Conservation (phyloP, 2,888 invertebrate genomes). For the Prenolepis imparis region DNA sequence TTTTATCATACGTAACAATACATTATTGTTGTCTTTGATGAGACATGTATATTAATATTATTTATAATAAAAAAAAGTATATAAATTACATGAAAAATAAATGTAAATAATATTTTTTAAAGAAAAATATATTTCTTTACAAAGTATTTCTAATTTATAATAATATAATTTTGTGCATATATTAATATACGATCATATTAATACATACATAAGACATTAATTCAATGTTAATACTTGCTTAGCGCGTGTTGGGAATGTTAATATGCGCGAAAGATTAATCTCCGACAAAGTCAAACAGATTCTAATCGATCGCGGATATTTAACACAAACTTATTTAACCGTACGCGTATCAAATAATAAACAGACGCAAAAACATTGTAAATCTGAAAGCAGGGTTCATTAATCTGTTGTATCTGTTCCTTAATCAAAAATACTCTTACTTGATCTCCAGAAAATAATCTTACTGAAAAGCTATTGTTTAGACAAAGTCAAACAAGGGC, state of each 20-base stretch:
- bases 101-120: background rate
- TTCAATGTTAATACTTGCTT: background rate
- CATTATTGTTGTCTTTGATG: background rate
- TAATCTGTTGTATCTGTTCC: background rate
- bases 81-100: background rate
- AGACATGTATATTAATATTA: background rate
- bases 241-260: background rate
- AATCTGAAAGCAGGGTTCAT: background rate
- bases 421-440: background rate
- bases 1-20: too few species aligned
- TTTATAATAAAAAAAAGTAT: background rate
- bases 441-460: background rate
- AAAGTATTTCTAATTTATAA: background rate
- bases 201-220: background rate
- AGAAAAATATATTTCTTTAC: background rate
- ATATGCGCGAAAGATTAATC: conserved; percentile 7
- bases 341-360: background rate
- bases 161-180: background rate
- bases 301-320: conserved; percentile 9
- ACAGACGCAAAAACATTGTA: background rate
- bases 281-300: background rate
- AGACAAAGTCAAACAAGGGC: background rate
- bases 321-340: background rate
- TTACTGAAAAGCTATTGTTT: background rate
- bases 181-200: background rate